Conservation (phyloP, 2,797 vertebrate genomes). For the Crocodylus rhombifer region DNA sequence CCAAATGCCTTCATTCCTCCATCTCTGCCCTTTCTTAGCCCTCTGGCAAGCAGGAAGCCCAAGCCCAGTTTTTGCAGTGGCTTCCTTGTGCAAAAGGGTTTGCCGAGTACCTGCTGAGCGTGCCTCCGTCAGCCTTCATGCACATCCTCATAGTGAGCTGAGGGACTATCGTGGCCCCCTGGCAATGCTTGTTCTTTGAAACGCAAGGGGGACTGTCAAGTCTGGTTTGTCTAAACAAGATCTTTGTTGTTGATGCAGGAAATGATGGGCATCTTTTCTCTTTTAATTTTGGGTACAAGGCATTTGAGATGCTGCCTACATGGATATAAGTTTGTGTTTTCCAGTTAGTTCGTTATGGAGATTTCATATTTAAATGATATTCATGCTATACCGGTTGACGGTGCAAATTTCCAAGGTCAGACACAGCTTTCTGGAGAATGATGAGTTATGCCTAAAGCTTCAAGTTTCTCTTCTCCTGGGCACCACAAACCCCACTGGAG, state of each 20-base stretch:
- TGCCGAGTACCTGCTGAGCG: background rate
- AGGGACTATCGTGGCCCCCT: background rate
- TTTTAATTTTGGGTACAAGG: background rate
- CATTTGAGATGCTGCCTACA: background rate
- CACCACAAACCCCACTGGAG: background rate
- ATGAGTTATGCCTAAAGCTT: background rate
- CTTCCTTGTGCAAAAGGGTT: background rate
- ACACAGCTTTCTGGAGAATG: background rate
- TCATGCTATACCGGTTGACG: accelerated
- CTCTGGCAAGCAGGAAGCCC: background rate
- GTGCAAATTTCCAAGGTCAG: background rate
- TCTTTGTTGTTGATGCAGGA: constrained; percentile 14
- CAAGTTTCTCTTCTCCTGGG: background rate
- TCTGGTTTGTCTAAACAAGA: background rate
- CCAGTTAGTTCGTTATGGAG: background rate
- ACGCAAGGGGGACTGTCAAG: background rate
- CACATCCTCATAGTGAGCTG: background rate
- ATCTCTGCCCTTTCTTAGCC: background rate
- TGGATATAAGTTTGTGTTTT: background rate
- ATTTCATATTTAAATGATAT: constrained; percentile 13
- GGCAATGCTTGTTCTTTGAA: background rate
- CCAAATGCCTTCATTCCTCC: background rate
- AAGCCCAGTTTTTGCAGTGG: too few relatives aligned
- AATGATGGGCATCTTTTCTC: constrained; percentile 4
- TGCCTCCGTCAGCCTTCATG: background rate